Base-by-base conservation (phyloP, 2,888 invertebrate species). In the Clivina fossor region DNA sequence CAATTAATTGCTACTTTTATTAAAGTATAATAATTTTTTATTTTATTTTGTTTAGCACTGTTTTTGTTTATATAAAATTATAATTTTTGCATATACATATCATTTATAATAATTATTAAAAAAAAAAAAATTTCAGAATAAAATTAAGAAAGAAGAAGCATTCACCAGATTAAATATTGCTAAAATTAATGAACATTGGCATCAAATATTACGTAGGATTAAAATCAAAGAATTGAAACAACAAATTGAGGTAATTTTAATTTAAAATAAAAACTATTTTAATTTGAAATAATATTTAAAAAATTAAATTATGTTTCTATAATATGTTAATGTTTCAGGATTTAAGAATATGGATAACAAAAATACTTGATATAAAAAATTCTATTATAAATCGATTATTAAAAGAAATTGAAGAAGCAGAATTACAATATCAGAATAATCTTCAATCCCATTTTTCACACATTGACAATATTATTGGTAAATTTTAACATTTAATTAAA, bases 111-210 rank as follows among this genome's bases (percentile, higher is more conserved):
- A n/a, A n/a, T n/a, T n/a, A n/a, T n/a, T n/a, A n/a, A n/a, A n/a
- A n/a, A n/a, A n/a, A n/a, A n/a, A n/a, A n/a, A n/a, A n/a, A n/a
- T 74, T 74, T 19, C 70, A 91, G 90, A 90, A 86, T 67, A 92
- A 92, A 78, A 74, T 91, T 4, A 88, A 85, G 70, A 85, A 83
- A 60, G 92, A 92, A 71, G 89, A 90, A 69, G 82, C 82, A 0
- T 90, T 85, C 70, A 81, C 86, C 2, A 82, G 90, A 43, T 75
- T 88, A 44, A 92, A 92, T 69, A 80, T 84, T 58, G 89, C 91
- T 0, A 92, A 92, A 75, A 84, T 92, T 48, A 90, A 91, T 68
- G 89, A 90, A 72, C 83, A 86, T 71, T 92, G 91, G 91, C 82
- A 91, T 40, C 85, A 82, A 58, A 81, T 88, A 57, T 73, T 92